phyloP scores from a whole-genome alignment of 2,797 vertebrate species.

The Parauchenoglanis ngamensis region DNA sequence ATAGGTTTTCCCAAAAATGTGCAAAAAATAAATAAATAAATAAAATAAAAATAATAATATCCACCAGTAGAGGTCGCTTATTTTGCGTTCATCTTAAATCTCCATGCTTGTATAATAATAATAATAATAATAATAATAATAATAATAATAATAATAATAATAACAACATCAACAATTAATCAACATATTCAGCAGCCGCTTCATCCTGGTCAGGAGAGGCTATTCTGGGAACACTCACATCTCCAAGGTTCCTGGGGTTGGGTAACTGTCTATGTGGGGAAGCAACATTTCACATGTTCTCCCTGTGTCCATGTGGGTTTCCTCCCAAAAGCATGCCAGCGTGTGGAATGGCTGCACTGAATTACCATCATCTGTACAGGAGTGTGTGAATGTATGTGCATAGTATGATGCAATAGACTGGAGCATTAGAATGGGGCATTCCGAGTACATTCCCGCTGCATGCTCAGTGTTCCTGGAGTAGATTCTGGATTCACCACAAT shows the following conservation, averaged over 20 bases:
- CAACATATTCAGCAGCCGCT: not conserved
- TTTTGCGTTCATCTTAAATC: not conserved
- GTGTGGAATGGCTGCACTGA: not conserved
- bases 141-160: not conserved
- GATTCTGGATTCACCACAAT: not conserved
- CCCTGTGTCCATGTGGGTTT: not conserved
- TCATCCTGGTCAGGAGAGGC: not conserved
- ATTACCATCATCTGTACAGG: not conserved
- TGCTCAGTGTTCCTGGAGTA: not conserved
- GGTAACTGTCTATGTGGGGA: not conserved
- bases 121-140: not conserved
- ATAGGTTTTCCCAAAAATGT: constrained; percentile 21
- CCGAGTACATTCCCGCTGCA: not conserved
- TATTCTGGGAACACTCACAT: not conserved
- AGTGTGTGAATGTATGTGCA: no score
- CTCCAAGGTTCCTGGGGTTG: not conserved
- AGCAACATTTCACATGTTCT: not conserved
- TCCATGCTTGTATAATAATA: not conserved
- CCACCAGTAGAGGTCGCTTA: constrained; percentile 57
- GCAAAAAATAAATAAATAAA: not conserved
- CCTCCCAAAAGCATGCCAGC: not conserved
- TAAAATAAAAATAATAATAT: constrained; percentile 4
- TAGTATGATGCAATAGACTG: not conserved
- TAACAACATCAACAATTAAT: not conserved
- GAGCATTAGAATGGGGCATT: not conserved